Conservation (phyloP, 2,888 invertebrate species). For the Drosophila differens region DNA sequence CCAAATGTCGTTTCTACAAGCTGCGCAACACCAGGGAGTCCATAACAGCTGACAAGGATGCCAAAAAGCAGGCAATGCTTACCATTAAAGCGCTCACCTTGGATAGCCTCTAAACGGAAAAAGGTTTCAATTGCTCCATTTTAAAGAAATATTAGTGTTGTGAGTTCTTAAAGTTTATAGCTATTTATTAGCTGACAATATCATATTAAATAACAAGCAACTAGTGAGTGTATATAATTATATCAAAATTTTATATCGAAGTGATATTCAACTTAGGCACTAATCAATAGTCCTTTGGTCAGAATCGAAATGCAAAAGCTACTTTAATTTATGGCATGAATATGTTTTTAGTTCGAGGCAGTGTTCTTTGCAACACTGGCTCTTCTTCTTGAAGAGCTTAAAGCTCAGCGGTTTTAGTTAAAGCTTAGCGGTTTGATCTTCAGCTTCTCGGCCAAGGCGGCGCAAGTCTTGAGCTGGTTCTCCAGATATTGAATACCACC, state of each 20-base stretch:
- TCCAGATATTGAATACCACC: conserved; percentile 92
- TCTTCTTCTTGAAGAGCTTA: conserved; percentile 19
- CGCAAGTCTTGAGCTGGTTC: conserved; percentile 90
- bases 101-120: not conserved
- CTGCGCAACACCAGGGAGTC: conserved; percentile 37
- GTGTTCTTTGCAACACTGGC: not conserved
- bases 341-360: not conserved
- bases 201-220: conserved; percentile 14
- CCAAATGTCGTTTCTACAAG: conserved; percentile 38
- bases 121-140: not conserved
- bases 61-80: conserved; percentile 22
- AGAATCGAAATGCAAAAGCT: conserved; percentile 62
- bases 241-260: conserved; percentile 19
- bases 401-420: conserved; percentile 68
- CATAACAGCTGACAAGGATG: conserved; percentile 37
- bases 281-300: conserved; percentile 63
- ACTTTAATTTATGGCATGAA: conserved; percentile 32
- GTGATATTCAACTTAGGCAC: conserved; percentile 50
- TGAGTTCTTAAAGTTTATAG: conserved; percentile 2
- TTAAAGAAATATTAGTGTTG: not conserved
- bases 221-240: conserved; percentile 20
- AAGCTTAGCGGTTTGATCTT: conserved; percentile 86
- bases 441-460: conserved; percentile 87
- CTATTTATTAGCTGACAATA: conserved; percentile 13
- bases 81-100: conserved; percentile 11